A percentile compares a stretch with the other conserved stretches of the same genome.
Evolutionary conservation across 2,797 vertebrate genomes (phyloP).

Genomic region (Geotrypetes seraphini): DNA sequence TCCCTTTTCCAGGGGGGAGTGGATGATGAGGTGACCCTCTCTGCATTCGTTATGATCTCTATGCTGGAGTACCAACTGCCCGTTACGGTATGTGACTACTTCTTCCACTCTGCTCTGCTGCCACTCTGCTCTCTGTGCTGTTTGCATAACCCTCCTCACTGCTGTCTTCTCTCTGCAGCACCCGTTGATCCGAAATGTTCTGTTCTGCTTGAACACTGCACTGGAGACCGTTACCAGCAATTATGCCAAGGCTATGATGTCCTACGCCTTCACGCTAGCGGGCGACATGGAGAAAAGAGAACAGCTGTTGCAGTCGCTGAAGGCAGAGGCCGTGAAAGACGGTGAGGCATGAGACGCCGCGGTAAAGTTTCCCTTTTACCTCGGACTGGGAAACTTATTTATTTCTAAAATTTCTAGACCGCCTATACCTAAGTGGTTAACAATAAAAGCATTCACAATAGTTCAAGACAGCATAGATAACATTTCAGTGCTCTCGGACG

Average conservation of each 20-base stretch:
- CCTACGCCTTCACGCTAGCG: conserved; percentile 29
- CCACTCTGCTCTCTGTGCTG: not conserved
- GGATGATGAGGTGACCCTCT: conserved; percentile 29
- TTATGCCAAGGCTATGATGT: conserved; percentile 35
- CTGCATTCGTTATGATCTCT: conserved; percentile 29
- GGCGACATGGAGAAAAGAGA: conserved; percentile 25
- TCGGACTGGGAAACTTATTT: too few species aligned
- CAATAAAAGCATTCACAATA: too few species aligned
- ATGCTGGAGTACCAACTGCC: conserved; percentile 39
- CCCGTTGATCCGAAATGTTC: conserved; percentile 23
- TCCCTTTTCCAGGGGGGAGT: conserved; percentile 24
- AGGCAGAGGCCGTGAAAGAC: conserved; percentile 23
- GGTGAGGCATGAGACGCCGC: too few species aligned
- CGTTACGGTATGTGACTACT: not conserved
- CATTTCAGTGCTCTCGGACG: too few species aligned
- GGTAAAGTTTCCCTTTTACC: too few species aligned
- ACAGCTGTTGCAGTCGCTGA: conserved; percentile 26
- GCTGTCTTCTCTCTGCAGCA: conserved; percentile 26
- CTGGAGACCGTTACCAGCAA: conserved; percentile 17
- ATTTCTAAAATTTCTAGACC: too few species aligned
- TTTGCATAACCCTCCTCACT: not conserved
- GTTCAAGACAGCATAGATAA: too few species aligned
- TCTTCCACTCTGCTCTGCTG: not conserved
- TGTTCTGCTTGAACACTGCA: conserved; percentile 28
- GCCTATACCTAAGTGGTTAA: too few species aligned